Evolutionary conservation across 2,797 vertebrate species (phyloP).

Genomic region (Pyrocephalus nanus): DNA sequence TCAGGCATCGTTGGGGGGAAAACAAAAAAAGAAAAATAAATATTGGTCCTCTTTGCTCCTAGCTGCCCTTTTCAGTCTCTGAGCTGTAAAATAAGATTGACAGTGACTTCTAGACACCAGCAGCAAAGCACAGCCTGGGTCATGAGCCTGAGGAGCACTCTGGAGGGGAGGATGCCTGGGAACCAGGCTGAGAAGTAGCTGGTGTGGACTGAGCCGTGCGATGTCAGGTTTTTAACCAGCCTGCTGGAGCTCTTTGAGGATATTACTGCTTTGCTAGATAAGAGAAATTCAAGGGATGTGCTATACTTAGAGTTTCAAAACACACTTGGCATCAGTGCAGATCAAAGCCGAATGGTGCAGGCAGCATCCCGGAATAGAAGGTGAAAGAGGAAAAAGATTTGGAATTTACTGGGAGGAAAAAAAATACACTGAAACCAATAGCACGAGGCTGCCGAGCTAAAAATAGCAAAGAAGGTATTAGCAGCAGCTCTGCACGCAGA

Average conservation of each 20-base stretch:
- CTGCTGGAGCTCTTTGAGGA: conserved; percentile 46
- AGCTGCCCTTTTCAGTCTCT: conserved; percentile 44
- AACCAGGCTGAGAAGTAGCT: conserved; percentile 1
- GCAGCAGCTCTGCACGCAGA: background rate
- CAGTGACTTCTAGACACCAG: background rate
- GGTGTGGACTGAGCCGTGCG: background rate
- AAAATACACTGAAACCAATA: conserved; percentile 25
- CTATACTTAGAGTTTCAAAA: conserved; percentile 70
- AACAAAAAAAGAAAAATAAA: background rate
- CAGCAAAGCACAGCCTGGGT: background rate
- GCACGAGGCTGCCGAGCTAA: conserved; percentile 44
- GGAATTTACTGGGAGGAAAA: conserved; percentile 47
- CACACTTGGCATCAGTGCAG: conserved; percentile 55
- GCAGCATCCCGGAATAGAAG: conserved; percentile 62
- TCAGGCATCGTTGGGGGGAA: background rate
- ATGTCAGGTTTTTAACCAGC: conserved; percentile 42
- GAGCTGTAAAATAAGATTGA: conserved; percentile 43
- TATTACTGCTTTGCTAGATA: conserved; percentile 52
- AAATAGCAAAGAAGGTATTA: conserved; percentile 63
- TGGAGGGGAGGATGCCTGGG: background rate
- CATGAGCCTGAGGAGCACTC: background rate
- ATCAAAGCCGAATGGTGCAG: conserved; percentile 59
- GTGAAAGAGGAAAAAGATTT: conserved; percentile 56
- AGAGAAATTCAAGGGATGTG: conserved; percentile 55
- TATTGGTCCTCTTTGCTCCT: background rate